Evolutionary conservation across 2,888 invertebrate species (phyloP).

Genomic region (Meghimatium bilineatum): DNA sequence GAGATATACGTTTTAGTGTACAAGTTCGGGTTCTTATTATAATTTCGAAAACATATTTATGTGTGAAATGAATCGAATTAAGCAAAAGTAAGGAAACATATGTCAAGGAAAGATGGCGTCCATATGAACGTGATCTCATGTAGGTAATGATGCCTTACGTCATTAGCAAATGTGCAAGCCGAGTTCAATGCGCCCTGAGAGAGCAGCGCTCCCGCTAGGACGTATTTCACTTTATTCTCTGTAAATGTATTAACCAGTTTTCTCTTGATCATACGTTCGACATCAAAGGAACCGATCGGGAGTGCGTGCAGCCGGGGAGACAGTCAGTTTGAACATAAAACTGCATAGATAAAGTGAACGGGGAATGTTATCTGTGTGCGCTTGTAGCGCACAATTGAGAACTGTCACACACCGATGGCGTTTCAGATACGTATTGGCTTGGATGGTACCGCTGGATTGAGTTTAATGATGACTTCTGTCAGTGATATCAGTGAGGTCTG

Average conservation of each 20-base stretch:
- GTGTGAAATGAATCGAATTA: neutral
- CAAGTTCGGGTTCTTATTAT: no score
- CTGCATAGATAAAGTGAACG: neutral
- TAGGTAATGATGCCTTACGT: constrained; percentile 14
- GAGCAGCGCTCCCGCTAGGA: neutral
- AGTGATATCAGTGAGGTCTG: neutral
- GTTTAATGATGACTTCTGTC: constrained; percentile 17
- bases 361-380: neutral
- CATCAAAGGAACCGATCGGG: constrained; percentile 21
- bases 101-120: constrained; percentile 4
- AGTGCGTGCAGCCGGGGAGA: neutral
- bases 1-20: no score
- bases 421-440: neutral
- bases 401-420: constrained; percentile 24
- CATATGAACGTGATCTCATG: neutral
- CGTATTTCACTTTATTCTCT: constrained; percentile 1
- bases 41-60: no score
- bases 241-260: constrained; percentile 16
- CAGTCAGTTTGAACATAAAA: neutral
- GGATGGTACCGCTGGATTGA: neutral
- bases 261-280: neutral
- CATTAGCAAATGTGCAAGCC: constrained; percentile 5
- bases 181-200: neutral
- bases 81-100: constrained; percentile 20
- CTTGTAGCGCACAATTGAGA: constrained; percentile 1